A percentile compares a stretch with the other conserved stretches of the same genome.
These are phyloP conservation scores for Mesembrinibis cayennensis DNA, from an alignment of 2,113 vertebrate genomes.

Conservation along the genomic window DNA sequence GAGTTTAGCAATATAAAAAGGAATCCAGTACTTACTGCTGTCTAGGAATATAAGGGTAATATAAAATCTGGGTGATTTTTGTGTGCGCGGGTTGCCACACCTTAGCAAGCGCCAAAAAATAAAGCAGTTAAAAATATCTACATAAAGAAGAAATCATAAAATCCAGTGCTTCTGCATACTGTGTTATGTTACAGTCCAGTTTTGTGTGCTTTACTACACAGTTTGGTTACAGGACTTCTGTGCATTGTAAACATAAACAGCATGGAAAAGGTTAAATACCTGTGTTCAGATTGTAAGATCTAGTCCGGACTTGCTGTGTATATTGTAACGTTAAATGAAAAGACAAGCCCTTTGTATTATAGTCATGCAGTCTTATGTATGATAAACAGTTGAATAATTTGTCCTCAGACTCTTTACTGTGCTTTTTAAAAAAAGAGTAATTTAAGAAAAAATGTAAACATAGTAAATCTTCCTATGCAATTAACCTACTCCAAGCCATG, in stretches of 20 bases:
- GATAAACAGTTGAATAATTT: constrained; percentile 99
- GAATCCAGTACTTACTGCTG: constrained; percentile 75
- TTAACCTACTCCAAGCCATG: constrained; percentile 70
- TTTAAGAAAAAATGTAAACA: constrained; percentile 75
- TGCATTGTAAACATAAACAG: constrained; percentile 99
- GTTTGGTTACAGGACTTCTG: constrained; percentile 98
- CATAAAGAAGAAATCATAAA: constrained; percentile 68
- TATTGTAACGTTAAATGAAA: constrained; percentile 98
- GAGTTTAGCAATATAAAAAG: constrained; percentile 71
- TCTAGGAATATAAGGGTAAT: constrained; percentile 61
- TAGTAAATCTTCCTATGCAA: constrained; percentile 80
- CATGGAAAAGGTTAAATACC: constrained; percentile 99
- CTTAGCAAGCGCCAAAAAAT: constrained; percentile 74
- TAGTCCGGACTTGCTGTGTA: constrained; percentile 99
- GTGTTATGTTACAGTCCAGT: constrained; percentile 85
- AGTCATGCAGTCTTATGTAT: constrained; percentile 99
- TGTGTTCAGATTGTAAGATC: constrained; percentile 99
- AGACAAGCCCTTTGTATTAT: constrained; percentile 99
- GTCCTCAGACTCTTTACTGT: constrained; percentile 92
- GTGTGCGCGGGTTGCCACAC: constrained; percentile 68
- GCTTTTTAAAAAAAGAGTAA: constrained; percentile 76
- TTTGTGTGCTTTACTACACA: constrained; percentile 93
- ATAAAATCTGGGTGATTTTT: constrained; percentile 46
- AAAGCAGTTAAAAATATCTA: constrained; percentile 69
- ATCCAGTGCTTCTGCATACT: constrained; percentile 80